Percentiles rank a stretch among this genome's conserved stretches.
phyloP scores from a whole-genome alignment of 2,888 invertebrate species.

The Trachelus stipa region DNA sequence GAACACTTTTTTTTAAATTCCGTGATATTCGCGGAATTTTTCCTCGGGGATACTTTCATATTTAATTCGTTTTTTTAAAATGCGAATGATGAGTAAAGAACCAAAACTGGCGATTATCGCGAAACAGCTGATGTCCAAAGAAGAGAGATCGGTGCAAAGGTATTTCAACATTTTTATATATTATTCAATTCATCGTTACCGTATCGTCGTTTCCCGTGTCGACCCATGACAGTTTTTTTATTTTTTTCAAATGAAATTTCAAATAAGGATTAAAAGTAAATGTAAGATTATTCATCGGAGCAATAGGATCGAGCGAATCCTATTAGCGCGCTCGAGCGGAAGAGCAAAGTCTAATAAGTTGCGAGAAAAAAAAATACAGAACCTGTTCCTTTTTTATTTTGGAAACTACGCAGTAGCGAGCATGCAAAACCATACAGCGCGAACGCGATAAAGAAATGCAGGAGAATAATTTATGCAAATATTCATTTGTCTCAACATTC shows the following conservation, averaged over 20 bases:
- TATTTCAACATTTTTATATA: neutral
- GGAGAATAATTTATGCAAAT: neutral
- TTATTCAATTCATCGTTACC: neutral
- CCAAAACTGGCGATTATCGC: slow-evolving; percentile 21
- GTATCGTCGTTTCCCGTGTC: neutral
- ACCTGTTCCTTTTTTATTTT: neutral
- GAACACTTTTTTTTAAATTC: neutral
- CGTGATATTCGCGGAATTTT: neutral
- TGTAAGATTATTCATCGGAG: no score
- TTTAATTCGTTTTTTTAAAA: neutral
- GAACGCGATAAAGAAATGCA: neutral
- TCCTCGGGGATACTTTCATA: neutral
- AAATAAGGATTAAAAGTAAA: neutral
- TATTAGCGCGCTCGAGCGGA: neutral
- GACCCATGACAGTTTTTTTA: neutral
- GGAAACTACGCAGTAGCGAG: neutral
- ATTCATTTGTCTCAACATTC: neutral
- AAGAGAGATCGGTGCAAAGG: slow-evolving; percentile 17
- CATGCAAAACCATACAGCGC: neutral
- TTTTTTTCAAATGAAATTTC: neutral
- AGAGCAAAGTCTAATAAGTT: no score
- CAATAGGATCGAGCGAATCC: neutral
- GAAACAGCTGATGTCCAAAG: slow-evolving; percentile 18
- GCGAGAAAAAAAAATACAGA: neutral
- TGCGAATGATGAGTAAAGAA: slow-evolving; percentile 16